Percentiles rank a stretch among this genome's conserved stretches.
phyloP scores from a whole-genome alignment of 23 tunicate species.

The Halocynthia aurantium region DNA sequence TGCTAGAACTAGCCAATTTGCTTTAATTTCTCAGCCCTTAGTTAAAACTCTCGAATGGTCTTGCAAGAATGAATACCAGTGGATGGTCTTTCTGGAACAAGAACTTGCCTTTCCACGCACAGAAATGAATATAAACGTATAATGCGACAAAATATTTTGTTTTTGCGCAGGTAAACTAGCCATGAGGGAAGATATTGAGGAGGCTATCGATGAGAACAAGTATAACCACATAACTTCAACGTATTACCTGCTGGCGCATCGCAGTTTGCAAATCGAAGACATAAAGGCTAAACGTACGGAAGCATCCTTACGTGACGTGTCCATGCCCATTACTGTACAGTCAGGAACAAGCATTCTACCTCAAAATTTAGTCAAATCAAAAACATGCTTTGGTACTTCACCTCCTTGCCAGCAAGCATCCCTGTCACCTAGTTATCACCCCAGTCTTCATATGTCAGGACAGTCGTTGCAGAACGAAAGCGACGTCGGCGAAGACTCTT shows the following conservation, averaged over 20 bases:
- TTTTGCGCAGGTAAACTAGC: constrained; percentile 41
- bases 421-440: neutral
- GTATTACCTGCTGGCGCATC: constrained; percentile 85
- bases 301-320: neutral
- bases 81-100: too few species aligned
- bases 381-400: neutral
- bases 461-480: constrained; percentile 7
- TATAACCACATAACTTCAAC: constrained; percentile 94
- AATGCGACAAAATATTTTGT: neutral
- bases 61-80: too few species aligned
- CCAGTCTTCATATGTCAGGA: neutral
- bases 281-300: neutral
- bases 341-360: constrained; percentile 8
- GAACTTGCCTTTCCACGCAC: too few species aligned
- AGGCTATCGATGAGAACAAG: constrained; percentile 58
- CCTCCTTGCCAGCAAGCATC: constrained; percentile 9
- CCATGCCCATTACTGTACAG: neutral
- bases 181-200: constrained; percentile 52
- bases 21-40: too few species aligned
- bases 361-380: neutral
- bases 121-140: too few species aligned
- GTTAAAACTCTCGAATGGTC: too few species aligned
- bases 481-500: constrained; percentile 12
- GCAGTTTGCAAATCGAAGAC: constrained; percentile 21
- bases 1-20: too few species aligned